Percentiles rank a stretch among this genome's conserved stretches.
These are phyloP conservation scores for Tenthredo scrophulariae DNA, from an alignment of 2,888 invertebrate genomes.

Conservation along the genomic window DNA sequence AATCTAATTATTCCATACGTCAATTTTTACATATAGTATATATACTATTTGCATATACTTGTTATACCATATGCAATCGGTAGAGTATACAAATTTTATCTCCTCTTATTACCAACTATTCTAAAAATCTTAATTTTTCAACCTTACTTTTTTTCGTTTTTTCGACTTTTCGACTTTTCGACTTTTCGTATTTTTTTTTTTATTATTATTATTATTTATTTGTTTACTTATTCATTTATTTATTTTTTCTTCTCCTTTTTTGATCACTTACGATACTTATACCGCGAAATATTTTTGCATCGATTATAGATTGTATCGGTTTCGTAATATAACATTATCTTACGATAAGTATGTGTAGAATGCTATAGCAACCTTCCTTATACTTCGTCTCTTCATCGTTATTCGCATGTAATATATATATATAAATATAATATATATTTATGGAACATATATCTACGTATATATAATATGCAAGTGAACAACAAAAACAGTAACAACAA, in stretches of 20 bases:
- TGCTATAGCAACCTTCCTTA: too few relatives aligned
- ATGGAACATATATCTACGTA: not conserved
- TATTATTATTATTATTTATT: too few relatives aligned
- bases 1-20: not conserved
- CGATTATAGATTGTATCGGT: not conserved
- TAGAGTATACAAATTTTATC: too few relatives aligned
- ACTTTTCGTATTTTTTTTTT: too few relatives aligned
- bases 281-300: not conserved
- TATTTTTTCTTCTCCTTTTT: not conserved
- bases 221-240: too few relatives aligned
- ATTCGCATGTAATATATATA: not conserved
- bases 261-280: not conserved
- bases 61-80: too few relatives aligned
- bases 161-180: too few relatives aligned
- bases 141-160: too few relatives aligned
- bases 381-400: constrained; percentile 1
- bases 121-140: not conserved
- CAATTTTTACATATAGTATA: too few relatives aligned
- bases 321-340: not conserved
- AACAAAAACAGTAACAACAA: not conserved
- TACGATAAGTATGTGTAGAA: too few relatives aligned
- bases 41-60: too few relatives aligned
- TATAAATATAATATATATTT: too few relatives aligned
- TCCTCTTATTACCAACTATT: not conserved
- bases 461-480: not conserved